phyloP scores from a whole-genome alignment of 2,797 vertebrate genomes.

The Brachyrhaphis roseni region DNA sequence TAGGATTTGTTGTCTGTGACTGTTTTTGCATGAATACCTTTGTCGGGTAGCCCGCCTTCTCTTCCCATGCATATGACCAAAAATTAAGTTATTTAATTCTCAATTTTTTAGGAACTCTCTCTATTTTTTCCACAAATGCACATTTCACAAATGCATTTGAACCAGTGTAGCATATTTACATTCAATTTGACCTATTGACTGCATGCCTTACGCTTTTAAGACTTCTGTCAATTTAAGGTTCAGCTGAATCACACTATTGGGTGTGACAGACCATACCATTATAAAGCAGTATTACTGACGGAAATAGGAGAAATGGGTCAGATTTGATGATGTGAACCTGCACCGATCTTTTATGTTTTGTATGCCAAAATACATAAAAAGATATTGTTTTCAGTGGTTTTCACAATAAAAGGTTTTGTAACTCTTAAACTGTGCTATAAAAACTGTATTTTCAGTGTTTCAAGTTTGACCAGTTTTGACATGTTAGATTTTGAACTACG shows the following conservation, averaged over 20 bases:
- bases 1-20: background rate
- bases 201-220: background rate
- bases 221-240: background rate
- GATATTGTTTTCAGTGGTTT: background rate
- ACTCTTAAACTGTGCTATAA: background rate
- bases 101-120: background rate
- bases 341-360: conserved; percentile 9
- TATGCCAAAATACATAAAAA: background rate
- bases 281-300: conserved; percentile 75
- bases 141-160: background rate
- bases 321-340: conserved; percentile 64
- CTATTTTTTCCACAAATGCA: background rate
- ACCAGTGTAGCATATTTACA: background rate
- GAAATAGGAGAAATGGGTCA: conserved; percentile 71
- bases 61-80: background rate
- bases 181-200: background rate
- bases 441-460: background rate
- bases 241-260: conserved; percentile 61
- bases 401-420: background rate
- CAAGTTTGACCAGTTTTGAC: background rate
- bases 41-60: background rate
- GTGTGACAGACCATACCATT: conserved; percentile 75
- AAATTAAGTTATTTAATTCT: background rate
- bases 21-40: background rate
- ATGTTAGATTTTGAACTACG: background rate